Conservation (phyloP, 2,888 invertebrate species). For the Melieria omissa region DNA sequence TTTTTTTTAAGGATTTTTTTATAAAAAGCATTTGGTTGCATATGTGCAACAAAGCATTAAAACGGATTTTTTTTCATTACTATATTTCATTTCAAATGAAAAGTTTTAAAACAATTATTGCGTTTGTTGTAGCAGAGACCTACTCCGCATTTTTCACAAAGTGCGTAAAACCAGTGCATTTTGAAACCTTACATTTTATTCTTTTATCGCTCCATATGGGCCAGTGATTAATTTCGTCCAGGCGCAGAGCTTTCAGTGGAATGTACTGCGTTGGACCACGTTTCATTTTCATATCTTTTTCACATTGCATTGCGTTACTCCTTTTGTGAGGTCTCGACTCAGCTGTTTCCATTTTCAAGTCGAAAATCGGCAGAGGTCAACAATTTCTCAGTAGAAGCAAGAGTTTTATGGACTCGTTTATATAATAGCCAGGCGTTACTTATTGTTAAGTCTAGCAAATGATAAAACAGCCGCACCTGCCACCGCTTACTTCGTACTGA, state of each 20-base stretch:
- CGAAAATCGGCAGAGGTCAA: slow-evolving; percentile 37
- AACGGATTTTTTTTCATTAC: too few relatives aligned
- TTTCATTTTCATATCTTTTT: slow-evolving; percentile 46
- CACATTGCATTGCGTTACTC: slow-evolving; percentile 16
- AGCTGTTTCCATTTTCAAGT: slow-evolving; percentile 24
- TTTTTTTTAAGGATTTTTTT: neutral
- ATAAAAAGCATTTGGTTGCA: too few relatives aligned
- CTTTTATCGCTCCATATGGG: neutral
- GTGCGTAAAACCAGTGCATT: slow-evolving; percentile 18
- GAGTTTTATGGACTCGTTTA: slow-evolving; percentile 19
- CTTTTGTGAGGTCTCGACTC: slow-evolving; percentile 9
- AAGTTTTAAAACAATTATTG: neutral
- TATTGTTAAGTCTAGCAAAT: slow-evolving; percentile 52
- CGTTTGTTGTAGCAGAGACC: neutral
- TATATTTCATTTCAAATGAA: neutral
- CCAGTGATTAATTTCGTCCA: slow-evolving; percentile 35
- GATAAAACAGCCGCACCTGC: slow-evolving; percentile 55
- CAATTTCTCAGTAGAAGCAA: slow-evolving; percentile 21
- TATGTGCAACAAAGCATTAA: too few relatives aligned
- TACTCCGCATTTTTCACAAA: too few relatives aligned
- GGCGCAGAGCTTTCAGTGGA: slow-evolving; percentile 31
- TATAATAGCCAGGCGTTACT: slow-evolving; percentile 51
- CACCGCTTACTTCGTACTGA: slow-evolving; percentile 47
- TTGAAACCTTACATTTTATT: slow-evolving; percentile 34
- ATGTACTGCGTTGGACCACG: slow-evolving; percentile 35